Conservation (phyloP, 64 coral and sea anemone species). For the Actinia tenebrosa region DNA sequence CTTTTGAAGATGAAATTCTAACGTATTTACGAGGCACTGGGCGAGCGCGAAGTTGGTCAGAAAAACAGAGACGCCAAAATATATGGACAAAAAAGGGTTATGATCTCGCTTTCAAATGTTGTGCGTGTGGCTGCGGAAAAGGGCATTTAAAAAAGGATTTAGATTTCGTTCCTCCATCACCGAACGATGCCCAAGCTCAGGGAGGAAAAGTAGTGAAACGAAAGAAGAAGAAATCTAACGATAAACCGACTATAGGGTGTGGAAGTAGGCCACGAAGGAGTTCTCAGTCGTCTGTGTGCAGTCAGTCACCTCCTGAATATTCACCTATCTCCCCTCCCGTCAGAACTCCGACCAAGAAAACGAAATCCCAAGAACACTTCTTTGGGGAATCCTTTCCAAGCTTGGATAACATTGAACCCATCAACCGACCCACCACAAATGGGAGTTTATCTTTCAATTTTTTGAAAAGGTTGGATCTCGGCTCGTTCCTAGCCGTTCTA, state of each 20-base stretch:
- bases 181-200: constrained; percentile 57
- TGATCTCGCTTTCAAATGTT: constrained; percentile 93
- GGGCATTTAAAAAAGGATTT: constrained; percentile 94
- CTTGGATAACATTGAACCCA: constrained; percentile 24
- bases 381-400: constrained; percentile 45
- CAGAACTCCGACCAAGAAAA: constrained; percentile 92
- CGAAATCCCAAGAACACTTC: constrained; percentile 64
- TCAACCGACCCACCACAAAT: constrained; percentile 20
- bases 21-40: constrained; percentile 84
- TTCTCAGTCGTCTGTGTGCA: constrained; percentile 84
- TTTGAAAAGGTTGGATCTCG: constrained; percentile 83
- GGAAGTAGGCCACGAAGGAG: constrained; percentile 58
- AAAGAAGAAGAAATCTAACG: constrained; percentile 95
- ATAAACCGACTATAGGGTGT: constrained; percentile 78
- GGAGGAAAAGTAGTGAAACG: constrained; percentile 55
- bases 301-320: constrained; percentile 68
- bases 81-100: constrained; percentile 99
- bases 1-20: constrained; percentile 93
- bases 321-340: constrained; percentile 80
- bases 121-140: constrained; percentile 84
- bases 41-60: constrained; percentile 90
- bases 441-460: constrained; percentile 59
- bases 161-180: constrained; percentile 62
- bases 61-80: constrained; percentile 93
- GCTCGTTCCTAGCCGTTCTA: constrained; percentile 82